A percentile compares a stretch with the other conserved stretches of the same genome.
phyloP scores from a whole-genome alignment of 1,140 invertebrate genomes.

The Scaptomyza montana region DNA sequence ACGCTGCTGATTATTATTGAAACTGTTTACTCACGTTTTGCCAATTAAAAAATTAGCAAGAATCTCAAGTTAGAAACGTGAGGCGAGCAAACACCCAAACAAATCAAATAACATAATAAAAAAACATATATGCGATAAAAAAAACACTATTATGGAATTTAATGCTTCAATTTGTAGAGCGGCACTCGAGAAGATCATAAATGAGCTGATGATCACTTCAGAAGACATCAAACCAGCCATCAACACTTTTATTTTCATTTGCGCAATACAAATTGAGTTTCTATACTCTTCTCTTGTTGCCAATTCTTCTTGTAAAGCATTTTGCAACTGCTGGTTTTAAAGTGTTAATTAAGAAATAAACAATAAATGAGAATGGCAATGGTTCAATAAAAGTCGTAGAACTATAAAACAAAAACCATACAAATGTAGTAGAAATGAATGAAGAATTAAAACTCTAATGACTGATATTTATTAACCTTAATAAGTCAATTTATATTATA shows the following conservation, averaged over 20 bases:
- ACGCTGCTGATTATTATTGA: constrained; percentile 58
- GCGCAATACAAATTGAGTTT: constrained; percentile 47
- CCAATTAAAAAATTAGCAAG: constrained; percentile 61
- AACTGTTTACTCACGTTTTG: constrained; percentile 76
- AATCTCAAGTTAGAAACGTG: constrained; percentile 72
- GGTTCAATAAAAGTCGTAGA: constrained; percentile 41
- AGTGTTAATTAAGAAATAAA: constrained; percentile 82
- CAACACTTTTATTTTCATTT: constrained; percentile 78
- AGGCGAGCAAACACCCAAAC: constrained; percentile 65
- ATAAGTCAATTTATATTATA: no score
- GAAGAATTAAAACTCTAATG: not conserved
- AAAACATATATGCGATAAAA: constrained; percentile 21
- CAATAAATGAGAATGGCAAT: constrained; percentile 35
- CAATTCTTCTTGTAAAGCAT: constrained; percentile 2
- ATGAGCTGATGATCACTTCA: constrained; percentile 40
- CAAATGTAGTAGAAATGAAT: constrained; percentile 2
- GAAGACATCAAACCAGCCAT: constrained; percentile 46
- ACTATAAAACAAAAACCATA: constrained; percentile 6
- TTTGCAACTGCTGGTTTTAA: constrained; percentile 28
- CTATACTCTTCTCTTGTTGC: not conserved
- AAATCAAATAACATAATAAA: constrained; percentile 29
- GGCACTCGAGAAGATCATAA: constrained; percentile 39
- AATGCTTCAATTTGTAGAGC: constrained; percentile 53
- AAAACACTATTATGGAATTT: constrained; percentile 46
- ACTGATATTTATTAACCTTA: no score